Percentiles rank a stretch among this genome's conserved stretches.
Conservation (phyloP, 1,140 invertebrate genomes). For the Hyposmocoma kahamanoa region DNA sequence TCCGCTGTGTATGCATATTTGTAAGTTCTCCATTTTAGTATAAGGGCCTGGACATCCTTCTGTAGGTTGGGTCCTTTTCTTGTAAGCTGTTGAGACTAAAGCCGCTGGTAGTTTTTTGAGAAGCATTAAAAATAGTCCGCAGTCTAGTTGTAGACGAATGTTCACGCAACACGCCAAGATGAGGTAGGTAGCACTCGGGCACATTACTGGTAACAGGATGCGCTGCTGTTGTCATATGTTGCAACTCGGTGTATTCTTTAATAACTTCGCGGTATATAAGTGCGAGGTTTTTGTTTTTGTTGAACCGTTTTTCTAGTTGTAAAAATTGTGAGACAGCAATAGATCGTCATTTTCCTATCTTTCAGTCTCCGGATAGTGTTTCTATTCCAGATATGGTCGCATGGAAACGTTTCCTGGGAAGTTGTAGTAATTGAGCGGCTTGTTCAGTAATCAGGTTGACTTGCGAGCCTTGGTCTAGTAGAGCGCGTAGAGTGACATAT, state of each 20-base stretch:
- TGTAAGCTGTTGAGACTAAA: constrained; percentile 10
- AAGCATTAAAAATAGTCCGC: constrained; percentile 11
- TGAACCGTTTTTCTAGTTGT: constrained; percentile 13
- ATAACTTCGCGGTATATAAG: constrained; percentile 6
- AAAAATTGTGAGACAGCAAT: constrained; percentile 17
- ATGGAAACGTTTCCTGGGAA: constrained; percentile 12
- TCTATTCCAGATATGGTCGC: constrained; percentile 15
- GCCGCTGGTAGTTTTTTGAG: constrained; percentile 5
- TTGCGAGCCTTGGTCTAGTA: constrained; percentile 23
- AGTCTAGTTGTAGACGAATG: constrained; percentile 2
- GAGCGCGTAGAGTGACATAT: constrained; percentile 13
- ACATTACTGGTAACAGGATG: not conserved
- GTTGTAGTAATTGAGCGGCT: constrained; percentile 15
- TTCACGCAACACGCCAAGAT: constrained; percentile 7
- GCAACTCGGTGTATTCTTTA: constrained; percentile 2
- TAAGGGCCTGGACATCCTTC: constrained; percentile 13
- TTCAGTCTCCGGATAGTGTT: constrained; percentile 8
- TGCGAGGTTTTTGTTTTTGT: constrained; percentile 9
- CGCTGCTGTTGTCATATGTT: constrained; percentile 1
- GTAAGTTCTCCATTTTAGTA: constrained; percentile 13
- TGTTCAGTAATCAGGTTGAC: constrained; percentile 17
- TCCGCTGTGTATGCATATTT: constrained; percentile 11
- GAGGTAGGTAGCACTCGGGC: constrained; percentile 5
- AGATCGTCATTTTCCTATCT: constrained; percentile 13
- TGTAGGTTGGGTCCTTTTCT: constrained; percentile 14